Percentiles rank a stretch among this genome's conserved stretches.
Evolutionary conservation across 1,140 invertebrate genomes (phyloP).

Genomic region (Eurosta solidaginis): DNA sequence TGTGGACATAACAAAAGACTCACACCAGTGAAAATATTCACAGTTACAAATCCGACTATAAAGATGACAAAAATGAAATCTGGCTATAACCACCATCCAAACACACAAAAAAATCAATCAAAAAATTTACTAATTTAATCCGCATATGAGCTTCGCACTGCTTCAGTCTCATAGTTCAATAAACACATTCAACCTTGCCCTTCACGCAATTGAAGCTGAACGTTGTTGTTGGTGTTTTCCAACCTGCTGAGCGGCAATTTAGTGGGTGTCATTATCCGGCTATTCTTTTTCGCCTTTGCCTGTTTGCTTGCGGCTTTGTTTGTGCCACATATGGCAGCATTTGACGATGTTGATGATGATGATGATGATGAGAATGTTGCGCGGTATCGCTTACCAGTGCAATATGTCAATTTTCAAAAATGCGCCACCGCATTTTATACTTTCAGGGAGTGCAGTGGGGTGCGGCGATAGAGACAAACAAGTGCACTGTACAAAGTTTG

Average conservation of each 20-base stretch:
- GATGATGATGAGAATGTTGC: not conserved
- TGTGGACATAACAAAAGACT: conserved; percentile 9
- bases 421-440: not conserved
- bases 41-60: too few species aligned
- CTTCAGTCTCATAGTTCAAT: not conserved
- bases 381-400: conserved; percentile 7
- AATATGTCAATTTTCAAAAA: conserved; percentile 27
- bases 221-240: too few species aligned
- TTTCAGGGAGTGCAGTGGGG: too few species aligned
- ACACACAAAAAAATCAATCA: conserved; percentile 13
- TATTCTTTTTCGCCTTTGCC: not conserved
- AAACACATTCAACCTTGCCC: not conserved
- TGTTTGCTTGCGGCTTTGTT: conserved; percentile 3
- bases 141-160: too few species aligned
- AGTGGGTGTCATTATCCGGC: conserved; percentile 33
- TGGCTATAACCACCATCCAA: not conserved
- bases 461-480: not conserved
- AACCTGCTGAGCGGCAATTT: conserved; percentile 30
- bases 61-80: not conserved
- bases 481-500: not conserved
- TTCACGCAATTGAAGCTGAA: conserved; percentile 5
- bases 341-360: not conserved
- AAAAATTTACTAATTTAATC: too few species aligned
- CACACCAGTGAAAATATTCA: not conserved
- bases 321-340: conserved; percentile 29